Percentiles rank a stretch among this genome's conserved stretches.
Conservation (phyloP, 2,888 invertebrate species). For the Bruchidius siliquastri region DNA sequence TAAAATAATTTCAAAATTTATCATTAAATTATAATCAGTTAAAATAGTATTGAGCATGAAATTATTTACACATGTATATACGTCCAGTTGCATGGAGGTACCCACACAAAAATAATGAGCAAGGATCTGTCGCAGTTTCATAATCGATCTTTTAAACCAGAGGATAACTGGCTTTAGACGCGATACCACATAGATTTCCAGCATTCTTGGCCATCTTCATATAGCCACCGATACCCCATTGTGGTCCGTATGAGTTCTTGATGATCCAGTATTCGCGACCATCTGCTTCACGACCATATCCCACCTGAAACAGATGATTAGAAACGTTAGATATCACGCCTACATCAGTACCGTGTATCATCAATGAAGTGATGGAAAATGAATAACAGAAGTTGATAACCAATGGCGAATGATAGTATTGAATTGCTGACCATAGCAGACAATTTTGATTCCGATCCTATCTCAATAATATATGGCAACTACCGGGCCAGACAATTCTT, state of each 20-base stretch:
- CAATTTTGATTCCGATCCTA: no score
- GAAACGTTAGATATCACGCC: not conserved
- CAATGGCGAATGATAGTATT: no score
- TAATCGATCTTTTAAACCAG: conserved; percentile 55
- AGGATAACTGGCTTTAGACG: conserved; percentile 75
- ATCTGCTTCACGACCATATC: conserved; percentile 68
- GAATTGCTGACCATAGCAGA: no score
- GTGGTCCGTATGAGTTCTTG: conserved; percentile 62
- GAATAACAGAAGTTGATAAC: no score
- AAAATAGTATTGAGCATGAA: no score
- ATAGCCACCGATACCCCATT: conserved; percentile 41
- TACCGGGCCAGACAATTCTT: no score
- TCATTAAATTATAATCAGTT: no score
- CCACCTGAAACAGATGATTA: conserved; percentile 38
- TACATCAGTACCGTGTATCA: no score
- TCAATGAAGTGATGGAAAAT: no score
- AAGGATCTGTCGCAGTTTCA: conserved; percentile 1
- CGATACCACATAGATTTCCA: conserved; percentile 81
- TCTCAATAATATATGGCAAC: no score
- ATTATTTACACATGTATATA: not conserved
- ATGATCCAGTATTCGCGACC: conserved; percentile 62
- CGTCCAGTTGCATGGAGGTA: not conserved
- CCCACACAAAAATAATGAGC: not conserved
- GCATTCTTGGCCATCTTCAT: conserved; percentile 38
- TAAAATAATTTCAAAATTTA: no score